These are phyloP conservation scores for Harpalus rufipes DNA, from an alignment of 2,888 invertebrate species.

Conservation along the genomic window DNA sequence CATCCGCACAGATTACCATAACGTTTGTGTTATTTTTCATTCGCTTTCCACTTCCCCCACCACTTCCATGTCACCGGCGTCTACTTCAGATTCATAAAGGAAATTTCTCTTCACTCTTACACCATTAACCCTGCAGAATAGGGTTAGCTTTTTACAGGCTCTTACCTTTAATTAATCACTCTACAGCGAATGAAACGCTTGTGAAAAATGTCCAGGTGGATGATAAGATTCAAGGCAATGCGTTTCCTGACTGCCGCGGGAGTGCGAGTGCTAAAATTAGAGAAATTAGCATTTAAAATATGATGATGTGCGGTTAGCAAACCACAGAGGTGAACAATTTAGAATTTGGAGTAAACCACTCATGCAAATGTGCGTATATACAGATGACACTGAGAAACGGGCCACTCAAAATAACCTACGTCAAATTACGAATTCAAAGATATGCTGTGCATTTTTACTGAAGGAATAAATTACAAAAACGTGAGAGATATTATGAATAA, in stretches of 20 bases:
- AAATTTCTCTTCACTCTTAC: constrained; percentile 39
- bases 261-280: background rate
- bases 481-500: too few species aligned
- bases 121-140: constrained; percentile 27
- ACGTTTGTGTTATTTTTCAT: constrained; percentile 42
- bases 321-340: constrained; percentile 23
- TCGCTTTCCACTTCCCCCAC: constrained; percentile 23
- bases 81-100: constrained; percentile 42
- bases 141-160: background rate
- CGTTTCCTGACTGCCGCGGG: constrained; percentile 11
- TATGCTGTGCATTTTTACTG: too few species aligned
- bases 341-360: constrained; percentile 10
- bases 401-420: too few species aligned
- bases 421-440: too few species aligned
- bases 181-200: background rate
- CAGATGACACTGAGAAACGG: too few species aligned
- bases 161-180: constrained; percentile 28
- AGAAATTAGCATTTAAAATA: constrained; percentile 30
- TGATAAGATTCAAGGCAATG: constrained; percentile 21
- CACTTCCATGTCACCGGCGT: constrained; percentile 11
- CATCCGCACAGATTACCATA: constrained; percentile 25
- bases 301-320: constrained; percentile 36
- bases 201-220: constrained; percentile 30
- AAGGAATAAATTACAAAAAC: too few species aligned
- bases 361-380: background rate